phyloP scores from a whole-genome alignment of 2,113 vertebrate species.

The Pollachius pollachius region DNA sequence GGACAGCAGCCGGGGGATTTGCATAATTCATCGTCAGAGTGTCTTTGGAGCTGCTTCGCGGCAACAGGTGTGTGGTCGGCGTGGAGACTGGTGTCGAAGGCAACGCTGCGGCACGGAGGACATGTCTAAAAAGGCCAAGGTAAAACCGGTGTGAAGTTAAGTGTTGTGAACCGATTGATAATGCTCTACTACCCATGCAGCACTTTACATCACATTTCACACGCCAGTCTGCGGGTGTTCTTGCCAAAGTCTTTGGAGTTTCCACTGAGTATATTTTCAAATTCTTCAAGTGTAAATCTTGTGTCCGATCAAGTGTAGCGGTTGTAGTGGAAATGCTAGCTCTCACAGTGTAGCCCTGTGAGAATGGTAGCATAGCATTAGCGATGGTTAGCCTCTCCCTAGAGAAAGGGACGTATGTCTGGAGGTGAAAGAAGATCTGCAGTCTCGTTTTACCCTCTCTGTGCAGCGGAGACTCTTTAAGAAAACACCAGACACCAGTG shows the following conservation, averaged over 20 bases:
- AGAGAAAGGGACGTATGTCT: background rate
- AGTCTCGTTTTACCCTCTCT: constrained; percentile 44
- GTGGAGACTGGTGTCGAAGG: background rate
- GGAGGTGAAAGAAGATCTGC: constrained; percentile 49
- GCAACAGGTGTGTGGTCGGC: constrained; percentile 51
- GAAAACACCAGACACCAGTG: background rate
- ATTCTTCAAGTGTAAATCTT: background rate
- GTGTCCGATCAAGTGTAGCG: no score
- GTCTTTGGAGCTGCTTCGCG: constrained; percentile 41
- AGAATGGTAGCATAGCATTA: background rate
- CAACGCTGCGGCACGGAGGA: constrained; percentile 28
- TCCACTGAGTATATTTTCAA: no score
- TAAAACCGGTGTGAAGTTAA: constrained; percentile 40
- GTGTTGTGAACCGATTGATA: constrained; percentile 2
- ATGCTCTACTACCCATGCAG: background rate
- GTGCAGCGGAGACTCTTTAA: background rate
- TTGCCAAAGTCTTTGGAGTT: background rate
- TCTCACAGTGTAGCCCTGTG: no score
- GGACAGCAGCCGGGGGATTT: constrained; percentile 66
- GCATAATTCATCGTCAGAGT: constrained; percentile 71
- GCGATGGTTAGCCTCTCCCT: background rate
- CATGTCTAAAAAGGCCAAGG: constrained; percentile 72
- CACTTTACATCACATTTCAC: background rate
- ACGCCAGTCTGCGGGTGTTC: background rate
- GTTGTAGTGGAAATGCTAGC: no score